A percentile compares a stretch with the other conserved stretches of the same genome.
Evolutionary conservation across 2,888 invertebrate genomes (phyloP).

Genomic region (Tipula vernalis): DNA sequence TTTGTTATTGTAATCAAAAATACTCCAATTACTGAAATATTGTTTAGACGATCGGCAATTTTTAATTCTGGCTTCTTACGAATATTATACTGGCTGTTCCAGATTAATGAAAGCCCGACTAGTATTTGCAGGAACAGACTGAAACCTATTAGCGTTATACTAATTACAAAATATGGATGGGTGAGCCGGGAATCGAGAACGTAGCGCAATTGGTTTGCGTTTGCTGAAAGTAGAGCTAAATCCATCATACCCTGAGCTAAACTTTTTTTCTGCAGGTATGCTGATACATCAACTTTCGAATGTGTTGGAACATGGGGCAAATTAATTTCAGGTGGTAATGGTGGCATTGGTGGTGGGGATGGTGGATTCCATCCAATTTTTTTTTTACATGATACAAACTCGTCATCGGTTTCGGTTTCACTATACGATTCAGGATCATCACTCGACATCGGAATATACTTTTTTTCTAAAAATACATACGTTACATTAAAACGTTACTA

Average conservation of each 20-base stretch:
- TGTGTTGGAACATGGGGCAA: background rate
- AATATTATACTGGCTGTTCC: constrained; percentile 52
- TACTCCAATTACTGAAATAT: constrained; percentile 70
- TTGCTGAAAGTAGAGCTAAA: constrained; percentile 31
- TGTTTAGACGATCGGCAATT: constrained; percentile 69
- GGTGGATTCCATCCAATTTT: background rate
- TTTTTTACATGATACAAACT: background rate
- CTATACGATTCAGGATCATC: background rate
- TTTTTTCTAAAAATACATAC: background rate
- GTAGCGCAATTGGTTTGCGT: constrained; percentile 32
- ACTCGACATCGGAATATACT: background rate
- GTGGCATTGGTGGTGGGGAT: background rate
- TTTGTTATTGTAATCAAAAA: constrained; percentile 80
- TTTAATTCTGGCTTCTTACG: constrained; percentile 58
- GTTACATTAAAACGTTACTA: background rate
- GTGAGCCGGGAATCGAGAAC: constrained; percentile 24
- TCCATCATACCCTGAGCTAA: constrained; percentile 35
- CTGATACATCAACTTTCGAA: constrained; percentile 23
- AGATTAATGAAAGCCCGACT: constrained; percentile 23
- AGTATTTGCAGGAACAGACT: constrained; percentile 31
- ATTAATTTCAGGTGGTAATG: background rate
- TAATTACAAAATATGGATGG: constrained; percentile 28
- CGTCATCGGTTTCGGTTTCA: background rate
- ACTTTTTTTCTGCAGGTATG: constrained; percentile 33
- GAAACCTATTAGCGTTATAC: constrained; percentile 26